These are phyloP conservation scores for Ostrea edulis DNA, from an alignment of 1,140 invertebrate species.

Conservation along the genomic window DNA sequence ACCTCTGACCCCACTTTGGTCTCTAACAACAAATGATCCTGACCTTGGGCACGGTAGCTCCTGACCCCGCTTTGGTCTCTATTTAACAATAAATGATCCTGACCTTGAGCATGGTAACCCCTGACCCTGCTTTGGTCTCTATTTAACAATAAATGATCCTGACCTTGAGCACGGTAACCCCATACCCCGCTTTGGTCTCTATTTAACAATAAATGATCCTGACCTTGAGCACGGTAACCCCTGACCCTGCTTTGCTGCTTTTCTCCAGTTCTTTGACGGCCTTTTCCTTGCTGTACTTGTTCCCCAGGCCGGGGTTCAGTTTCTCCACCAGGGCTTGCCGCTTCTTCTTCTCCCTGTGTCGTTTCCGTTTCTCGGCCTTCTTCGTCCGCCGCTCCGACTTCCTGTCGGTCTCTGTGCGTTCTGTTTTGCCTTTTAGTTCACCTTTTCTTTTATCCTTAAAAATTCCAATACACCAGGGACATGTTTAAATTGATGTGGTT, in stretches of 20 bases:
- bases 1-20: constrained; percentile 64
- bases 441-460: constrained; percentile 85
- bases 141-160: no score
- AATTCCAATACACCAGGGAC: no score
- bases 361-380: constrained; percentile 82
- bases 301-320: constrained; percentile 81
- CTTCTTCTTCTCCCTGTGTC: constrained; percentile 65
- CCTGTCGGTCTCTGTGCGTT: constrained; percentile 92
- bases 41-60: no score
- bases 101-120: constrained; percentile 74
- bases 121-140: constrained; percentile 58
- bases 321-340: constrained; percentile 70
- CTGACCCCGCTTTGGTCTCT: no score
- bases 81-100: background rate
- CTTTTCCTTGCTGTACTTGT: constrained; percentile 83
- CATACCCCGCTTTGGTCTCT: no score
- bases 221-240: constrained; percentile 74
- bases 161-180: no score
- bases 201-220: background rate
- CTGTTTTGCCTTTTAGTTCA: constrained; percentile 88
- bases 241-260: constrained; percentile 64
- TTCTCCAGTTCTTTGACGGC: constrained; percentile 81
- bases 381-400: constrained; percentile 93
- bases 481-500: no score
- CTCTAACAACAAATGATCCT: no score